Evolutionary conservation across 2,888 invertebrate species (phyloP).

Genomic region (Andrena trimmerana): DNA sequence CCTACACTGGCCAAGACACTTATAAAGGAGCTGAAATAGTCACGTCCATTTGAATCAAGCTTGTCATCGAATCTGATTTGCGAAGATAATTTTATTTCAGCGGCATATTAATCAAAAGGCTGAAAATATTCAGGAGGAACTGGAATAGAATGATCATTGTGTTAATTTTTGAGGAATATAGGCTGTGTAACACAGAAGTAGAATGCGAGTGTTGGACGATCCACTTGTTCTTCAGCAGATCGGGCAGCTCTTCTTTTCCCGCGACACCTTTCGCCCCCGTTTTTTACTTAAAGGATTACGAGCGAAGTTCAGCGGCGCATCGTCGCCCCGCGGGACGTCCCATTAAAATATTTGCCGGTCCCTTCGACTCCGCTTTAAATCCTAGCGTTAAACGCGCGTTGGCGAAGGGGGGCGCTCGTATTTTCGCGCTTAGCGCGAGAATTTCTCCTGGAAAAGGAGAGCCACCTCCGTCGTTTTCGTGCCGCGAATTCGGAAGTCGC

Average conservation of each 20-base stretch:
- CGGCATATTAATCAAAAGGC: no score
- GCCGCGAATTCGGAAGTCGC: constrained; percentile 61
- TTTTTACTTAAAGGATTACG: background rate
- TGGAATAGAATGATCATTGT: no score
- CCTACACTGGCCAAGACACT: background rate
- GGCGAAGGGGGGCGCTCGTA: constrained; percentile 26
- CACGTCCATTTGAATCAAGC: no score
- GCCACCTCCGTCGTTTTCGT: constrained; percentile 41
- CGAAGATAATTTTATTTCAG: no score
- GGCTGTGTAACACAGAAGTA: no score
- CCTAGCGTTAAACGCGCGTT: constrained; percentile 34
- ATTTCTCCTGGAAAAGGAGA: constrained; percentile 14
- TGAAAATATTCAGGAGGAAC: no score
- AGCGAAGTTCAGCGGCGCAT: constrained; percentile 3
- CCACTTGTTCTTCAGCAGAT: background rate
- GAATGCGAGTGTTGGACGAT: no score
- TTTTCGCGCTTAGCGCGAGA: constrained; percentile 42
- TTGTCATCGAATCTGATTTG: no score
- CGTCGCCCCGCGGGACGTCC: constrained; percentile 12
- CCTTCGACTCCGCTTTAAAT: constrained; percentile 36
- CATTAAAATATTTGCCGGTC: constrained; percentile 41
- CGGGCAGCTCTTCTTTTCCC: background rate
- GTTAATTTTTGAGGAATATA: no score
- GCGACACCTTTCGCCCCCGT: background rate
- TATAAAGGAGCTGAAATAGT: no score